Evolutionary conservation across 2,113 vertebrate species (phyloP).

Genomic region (Triplophysa rosa): DNA sequence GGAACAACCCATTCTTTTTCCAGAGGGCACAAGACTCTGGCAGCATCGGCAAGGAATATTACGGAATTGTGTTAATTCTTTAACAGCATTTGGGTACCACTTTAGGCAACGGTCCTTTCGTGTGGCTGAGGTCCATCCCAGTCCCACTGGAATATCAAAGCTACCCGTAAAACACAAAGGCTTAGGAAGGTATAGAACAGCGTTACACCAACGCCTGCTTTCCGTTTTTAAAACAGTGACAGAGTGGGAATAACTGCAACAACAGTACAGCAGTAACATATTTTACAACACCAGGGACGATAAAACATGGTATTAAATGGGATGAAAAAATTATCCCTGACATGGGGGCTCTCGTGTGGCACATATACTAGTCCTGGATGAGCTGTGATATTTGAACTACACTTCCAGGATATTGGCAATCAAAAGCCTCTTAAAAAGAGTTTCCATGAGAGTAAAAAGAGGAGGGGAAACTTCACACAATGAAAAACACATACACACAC

Average conservation of each 20-base stretch:
- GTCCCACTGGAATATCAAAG: constrained; percentile 51
- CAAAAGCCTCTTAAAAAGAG: constrained; percentile 54
- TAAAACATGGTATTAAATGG: constrained; percentile 56
- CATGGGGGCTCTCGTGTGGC: constrained; percentile 59
- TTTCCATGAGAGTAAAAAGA: constrained; percentile 54
- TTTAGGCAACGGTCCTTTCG: constrained; percentile 49
- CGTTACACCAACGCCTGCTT: constrained; percentile 45
- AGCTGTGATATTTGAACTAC: constrained; percentile 62
- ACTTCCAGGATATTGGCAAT: constrained; percentile 64
- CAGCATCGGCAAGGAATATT: constrained; percentile 50
- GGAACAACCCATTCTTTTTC: constrained; percentile 65
- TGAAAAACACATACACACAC: not conserved
- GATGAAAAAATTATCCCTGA: constrained; percentile 54
- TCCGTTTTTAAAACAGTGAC: constrained; percentile 53
- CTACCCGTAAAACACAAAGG: constrained; percentile 49
- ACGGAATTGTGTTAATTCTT: constrained; percentile 44
- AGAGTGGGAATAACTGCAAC: constrained; percentile 55
- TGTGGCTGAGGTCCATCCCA: constrained; percentile 53
- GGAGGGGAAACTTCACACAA: constrained; percentile 40
- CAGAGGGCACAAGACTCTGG: constrained; percentile 28
- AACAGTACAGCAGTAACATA: constrained; percentile 55
- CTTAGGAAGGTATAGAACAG: constrained; percentile 44
- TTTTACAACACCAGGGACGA: constrained; percentile 54
- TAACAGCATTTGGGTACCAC: constrained; percentile 52
- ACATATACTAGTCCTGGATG: constrained; percentile 56